Conservation (phyloP, 2,113 vertebrate genomes). For the Melanotaenia duboulayi region DNA sequence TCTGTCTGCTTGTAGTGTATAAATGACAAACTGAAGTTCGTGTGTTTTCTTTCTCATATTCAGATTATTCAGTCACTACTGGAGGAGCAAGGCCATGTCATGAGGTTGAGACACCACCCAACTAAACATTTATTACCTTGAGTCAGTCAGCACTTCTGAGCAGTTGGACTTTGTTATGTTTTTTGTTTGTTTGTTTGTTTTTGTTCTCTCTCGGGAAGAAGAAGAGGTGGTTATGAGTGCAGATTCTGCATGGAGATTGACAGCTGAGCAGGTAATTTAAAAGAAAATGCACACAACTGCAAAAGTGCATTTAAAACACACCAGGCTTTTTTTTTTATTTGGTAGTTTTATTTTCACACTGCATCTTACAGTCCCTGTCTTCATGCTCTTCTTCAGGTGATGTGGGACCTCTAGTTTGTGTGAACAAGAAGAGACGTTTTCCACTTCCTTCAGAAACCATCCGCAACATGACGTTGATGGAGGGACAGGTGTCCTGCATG, state of each 20-base stretch:
- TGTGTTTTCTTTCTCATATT: slow-evolving; percentile 11
- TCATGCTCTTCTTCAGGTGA: slow-evolving; percentile 45
- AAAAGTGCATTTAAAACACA: too few relatives aligned
- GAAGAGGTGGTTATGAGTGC: slow-evolving; percentile 70
- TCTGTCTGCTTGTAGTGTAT: background rate
- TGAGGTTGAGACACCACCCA: slow-evolving; percentile 92
- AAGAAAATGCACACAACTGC: too few relatives aligned
- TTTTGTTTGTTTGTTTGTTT: slow-evolving; percentile 27
- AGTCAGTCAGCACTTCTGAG: slow-evolving; percentile 85
- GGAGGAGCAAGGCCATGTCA: slow-evolving; percentile 93
- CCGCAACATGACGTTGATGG: slow-evolving; percentile 1
- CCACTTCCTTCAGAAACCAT: slow-evolving; percentile 21
- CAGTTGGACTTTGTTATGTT: slow-evolving; percentile 85
- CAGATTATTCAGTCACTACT: slow-evolving; percentile 94
- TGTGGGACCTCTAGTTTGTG: slow-evolving; percentile 36
- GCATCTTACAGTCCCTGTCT: background rate
- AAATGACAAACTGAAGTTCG: background rate
- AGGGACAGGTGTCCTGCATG: slow-evolving; percentile 28
- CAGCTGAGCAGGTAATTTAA: slow-evolving; percentile 88
- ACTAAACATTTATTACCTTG: slow-evolving; percentile 91
- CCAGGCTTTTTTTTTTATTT: background rate
- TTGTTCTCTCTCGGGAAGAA: slow-evolving; percentile 81
- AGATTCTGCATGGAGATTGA: slow-evolving; percentile 83
- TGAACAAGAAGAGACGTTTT: slow-evolving; percentile 32
- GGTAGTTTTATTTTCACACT: background rate